phyloP scores from a whole-genome alignment of 2,888 invertebrate genomes.

The Phyllotreta striolata region DNA sequence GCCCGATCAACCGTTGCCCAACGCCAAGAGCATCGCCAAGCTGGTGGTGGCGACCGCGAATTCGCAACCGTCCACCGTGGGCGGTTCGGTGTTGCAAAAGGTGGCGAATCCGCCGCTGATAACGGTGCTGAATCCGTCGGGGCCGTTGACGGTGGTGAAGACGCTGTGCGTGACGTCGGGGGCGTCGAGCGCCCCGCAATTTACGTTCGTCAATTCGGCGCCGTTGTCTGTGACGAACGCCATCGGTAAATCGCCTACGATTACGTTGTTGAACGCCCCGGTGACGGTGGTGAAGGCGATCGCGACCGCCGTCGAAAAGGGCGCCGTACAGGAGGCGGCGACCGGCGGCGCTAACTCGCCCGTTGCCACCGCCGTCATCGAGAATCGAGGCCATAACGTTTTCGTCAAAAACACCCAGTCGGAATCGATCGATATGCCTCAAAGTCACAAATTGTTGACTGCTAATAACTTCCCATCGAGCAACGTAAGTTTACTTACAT shows the following conservation, averaged over 20 bases:
- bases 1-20: neutral
- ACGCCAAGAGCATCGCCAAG: slow-evolving; percentile 49
- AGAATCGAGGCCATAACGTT: slow-evolving; percentile 58
- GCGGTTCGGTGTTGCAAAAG: slow-evolving; percentile 50
- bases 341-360: slow-evolving; percentile 31
- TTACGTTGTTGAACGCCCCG: slow-evolving; percentile 58
- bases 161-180: slow-evolving; percentile 56
- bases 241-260: slow-evolving; percentile 54
- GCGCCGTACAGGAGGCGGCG: slow-evolving; percentile 29
- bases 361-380: slow-evolving; percentile 47
- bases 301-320: slow-evolving; percentile 31
- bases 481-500: slow-evolving; percentile 56
- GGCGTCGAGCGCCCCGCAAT: slow-evolving; percentile 55
- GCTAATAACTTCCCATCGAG: slow-evolving; percentile 56
- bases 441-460: slow-evolving; percentile 57
- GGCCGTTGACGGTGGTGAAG: slow-evolving; percentile 59
- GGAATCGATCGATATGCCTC: slow-evolving; percentile 51
- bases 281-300: slow-evolving; percentile 58
- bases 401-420: slow-evolving; percentile 58
- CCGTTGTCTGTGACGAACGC: slow-evolving; percentile 55
- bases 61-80: slow-evolving; percentile 37
- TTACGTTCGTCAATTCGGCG: slow-evolving; percentile 57
- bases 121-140: slow-evolving; percentile 58
- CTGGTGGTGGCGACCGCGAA: slow-evolving; percentile 50
- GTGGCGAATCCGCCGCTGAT: slow-evolving; percentile 56